Evolutionary conservation across 23 tunicate genomes (phyloP).

Genomic region (Trididemnum clinides): DNA sequence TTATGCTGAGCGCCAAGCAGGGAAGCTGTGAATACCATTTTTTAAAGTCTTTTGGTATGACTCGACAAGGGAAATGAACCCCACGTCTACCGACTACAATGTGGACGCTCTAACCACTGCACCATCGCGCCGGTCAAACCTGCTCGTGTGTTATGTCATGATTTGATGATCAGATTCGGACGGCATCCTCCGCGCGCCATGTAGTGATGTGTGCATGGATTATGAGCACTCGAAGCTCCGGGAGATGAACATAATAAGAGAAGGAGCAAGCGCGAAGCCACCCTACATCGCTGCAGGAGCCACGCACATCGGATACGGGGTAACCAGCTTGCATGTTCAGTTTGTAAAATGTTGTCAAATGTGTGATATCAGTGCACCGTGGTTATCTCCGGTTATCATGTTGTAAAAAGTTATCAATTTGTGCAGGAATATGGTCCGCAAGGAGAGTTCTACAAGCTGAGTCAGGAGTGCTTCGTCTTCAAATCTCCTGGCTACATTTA

Average conservation of each 20-base stretch:
- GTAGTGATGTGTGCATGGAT: slow-evolving; percentile 80
- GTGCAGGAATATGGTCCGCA: slow-evolving; percentile 59
- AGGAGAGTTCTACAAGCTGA: slow-evolving; percentile 75
- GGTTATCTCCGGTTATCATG: no score
- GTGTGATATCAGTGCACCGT: no score
- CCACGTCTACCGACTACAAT: no score
- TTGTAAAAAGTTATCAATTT: no score
- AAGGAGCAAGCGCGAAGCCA: slow-evolving; percentile 56
- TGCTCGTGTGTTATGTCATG: neutral
- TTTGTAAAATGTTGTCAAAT: no score
- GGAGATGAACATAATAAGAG: slow-evolving; percentile 62
- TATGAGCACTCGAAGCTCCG: slow-evolving; percentile 71
- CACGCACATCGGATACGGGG: slow-evolving; percentile 48
- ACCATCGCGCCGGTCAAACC: no score
- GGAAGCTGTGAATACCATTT: no score
- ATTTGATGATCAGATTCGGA: slow-evolving; percentile 30
- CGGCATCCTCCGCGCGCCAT: slow-evolving; percentile 74
- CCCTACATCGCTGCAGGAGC: slow-evolving; percentile 39
- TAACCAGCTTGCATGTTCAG: no score
- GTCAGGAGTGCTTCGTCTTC: slow-evolving; percentile 65
- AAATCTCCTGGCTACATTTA: slow-evolving; percentile 92
- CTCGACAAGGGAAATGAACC: no score
- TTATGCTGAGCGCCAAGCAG: no score
- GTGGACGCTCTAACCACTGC: no score
- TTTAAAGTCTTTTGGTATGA: no score